Evolutionary conservation across 2,888 invertebrate species (phyloP).

Genomic region (Amphipyra berbera): DNA sequence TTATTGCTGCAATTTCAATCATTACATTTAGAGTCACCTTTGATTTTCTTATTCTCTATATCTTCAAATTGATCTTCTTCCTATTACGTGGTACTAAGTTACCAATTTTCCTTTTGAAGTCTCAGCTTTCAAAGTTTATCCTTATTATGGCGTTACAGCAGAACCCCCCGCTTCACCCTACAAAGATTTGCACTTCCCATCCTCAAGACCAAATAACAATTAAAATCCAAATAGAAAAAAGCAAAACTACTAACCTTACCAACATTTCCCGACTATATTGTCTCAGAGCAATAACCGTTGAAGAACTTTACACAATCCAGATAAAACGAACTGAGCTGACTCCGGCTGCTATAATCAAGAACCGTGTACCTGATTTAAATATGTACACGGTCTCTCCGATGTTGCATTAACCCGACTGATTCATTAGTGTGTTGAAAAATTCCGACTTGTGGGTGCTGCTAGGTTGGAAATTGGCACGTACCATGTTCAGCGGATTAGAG

Average conservation of each 20-base stretch:
- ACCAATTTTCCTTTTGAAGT: neutral
- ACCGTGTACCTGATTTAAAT: constrained; percentile 79
- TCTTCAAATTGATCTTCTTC: too few species aligned
- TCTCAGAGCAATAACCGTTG: constrained; percentile 57
- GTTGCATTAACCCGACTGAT: constrained; percentile 69
- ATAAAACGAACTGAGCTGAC: constrained; percentile 58
- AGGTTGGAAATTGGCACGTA: constrained; percentile 51
- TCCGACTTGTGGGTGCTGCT: constrained; percentile 51
- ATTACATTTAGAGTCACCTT: too few species aligned
- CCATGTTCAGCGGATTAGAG: constrained; percentile 62
- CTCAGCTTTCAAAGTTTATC: neutral
- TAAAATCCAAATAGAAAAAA: constrained; percentile 36
- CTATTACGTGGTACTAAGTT: too few species aligned
- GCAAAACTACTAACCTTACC: constrained; percentile 1
- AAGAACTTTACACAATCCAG: constrained; percentile 62
- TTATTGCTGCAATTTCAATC: too few species aligned
- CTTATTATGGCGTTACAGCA: neutral
- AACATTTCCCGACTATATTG: constrained; percentile 46
- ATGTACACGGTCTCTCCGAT: constrained; percentile 69
- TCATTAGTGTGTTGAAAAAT: constrained; percentile 71
- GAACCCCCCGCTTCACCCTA: neutral
- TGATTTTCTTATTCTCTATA: too few species aligned
- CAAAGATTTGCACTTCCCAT: neutral
- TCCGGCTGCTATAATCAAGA: constrained; percentile 73
- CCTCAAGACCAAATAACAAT: constrained; percentile 26